Evolutionary conservation across 2,797 vertebrate species (phyloP).

Genomic region (Toxotes lorentzi): DNA sequence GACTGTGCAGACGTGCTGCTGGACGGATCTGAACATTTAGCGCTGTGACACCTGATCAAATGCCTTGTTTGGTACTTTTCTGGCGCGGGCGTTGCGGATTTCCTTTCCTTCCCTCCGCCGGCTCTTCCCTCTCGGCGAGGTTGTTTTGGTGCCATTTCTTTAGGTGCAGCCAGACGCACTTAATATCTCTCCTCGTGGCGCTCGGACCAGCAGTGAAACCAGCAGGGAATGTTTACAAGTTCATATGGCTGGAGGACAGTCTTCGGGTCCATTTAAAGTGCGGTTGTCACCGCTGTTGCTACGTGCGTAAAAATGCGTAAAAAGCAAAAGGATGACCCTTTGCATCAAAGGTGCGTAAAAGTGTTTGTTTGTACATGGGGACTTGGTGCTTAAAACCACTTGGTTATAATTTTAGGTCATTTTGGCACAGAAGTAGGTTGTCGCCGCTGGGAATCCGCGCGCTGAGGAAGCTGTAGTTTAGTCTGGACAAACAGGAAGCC

Average conservation of each 20-base stretch:
- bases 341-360: constrained; percentile 17
- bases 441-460: constrained; percentile 36
- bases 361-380: not conserved
- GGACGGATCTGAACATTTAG: constrained; percentile 16
- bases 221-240: not conserved
- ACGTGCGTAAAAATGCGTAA: constrained; percentile 55
- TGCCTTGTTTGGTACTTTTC: not conserved
- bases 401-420: not conserved
- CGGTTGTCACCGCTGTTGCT: too few species aligned
- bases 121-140: not conserved
- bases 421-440: constrained; percentile 42
- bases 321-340: not conserved
- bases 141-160: not conserved
- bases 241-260: not conserved
- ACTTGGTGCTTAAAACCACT: not conserved
- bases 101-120: not conserved
- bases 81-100: constrained; percentile 4
- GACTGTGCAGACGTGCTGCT: constrained; percentile 9
- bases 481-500: constrained; percentile 81
- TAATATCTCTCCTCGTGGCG: not conserved
- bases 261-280: not conserved
- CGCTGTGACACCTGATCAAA: constrained; percentile 12
- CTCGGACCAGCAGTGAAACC: constrained; percentile 14
- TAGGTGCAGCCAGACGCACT: not conserved
- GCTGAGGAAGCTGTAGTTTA: constrained; percentile 33